phyloP scores from a whole-genome alignment of 2,113 vertebrate species.

The Aplodontia rufa region DNA sequence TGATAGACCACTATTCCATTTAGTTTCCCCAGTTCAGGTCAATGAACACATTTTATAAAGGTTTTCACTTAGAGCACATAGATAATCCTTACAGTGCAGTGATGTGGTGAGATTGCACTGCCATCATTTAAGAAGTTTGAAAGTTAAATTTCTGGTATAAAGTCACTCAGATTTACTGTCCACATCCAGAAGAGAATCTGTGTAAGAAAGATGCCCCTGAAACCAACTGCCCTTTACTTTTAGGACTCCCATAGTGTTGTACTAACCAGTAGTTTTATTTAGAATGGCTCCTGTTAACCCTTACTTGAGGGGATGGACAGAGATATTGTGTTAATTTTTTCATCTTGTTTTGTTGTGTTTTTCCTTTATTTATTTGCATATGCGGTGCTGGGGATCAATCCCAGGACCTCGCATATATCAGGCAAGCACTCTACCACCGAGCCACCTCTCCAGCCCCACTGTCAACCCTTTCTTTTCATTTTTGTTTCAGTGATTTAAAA shows the following conservation, averaged over 20 bases:
- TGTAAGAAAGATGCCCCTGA: background rate
- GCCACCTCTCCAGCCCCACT: too few species aligned
- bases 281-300: background rate
- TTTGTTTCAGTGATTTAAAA: slow-evolving; percentile 26
- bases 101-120: background rate
- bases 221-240: background rate
- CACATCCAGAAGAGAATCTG: background rate
- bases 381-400: too few species aligned
- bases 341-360: too few species aligned
- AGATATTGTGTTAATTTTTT: too few species aligned
- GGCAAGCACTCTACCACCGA: too few species aligned
- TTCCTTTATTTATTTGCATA: too few species aligned
- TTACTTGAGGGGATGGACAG: too few species aligned
- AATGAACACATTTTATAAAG: background rate
- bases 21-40: background rate
- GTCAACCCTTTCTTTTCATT: background rate
- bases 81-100: background rate
- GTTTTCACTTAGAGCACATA: background rate
- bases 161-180: background rate
- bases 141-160: background rate
- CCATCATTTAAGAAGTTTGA: background rate
- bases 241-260: background rate
- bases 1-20: background rate
- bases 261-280: background rate
- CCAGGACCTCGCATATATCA: too few species aligned